phyloP scores from a whole-genome alignment of 2,113 vertebrate species.

The Apodemus sylvaticus region DNA sequence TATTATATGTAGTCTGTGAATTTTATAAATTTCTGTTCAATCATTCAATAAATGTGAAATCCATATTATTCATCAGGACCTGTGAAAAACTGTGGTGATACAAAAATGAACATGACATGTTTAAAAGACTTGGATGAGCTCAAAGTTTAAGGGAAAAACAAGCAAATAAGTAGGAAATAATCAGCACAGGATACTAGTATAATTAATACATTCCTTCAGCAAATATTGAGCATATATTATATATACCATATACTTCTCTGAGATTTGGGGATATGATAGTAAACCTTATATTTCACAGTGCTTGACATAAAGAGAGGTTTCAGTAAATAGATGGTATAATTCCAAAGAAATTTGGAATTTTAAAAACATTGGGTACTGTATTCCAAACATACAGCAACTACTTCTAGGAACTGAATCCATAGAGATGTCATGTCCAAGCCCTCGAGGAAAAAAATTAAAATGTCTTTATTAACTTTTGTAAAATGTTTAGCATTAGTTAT shows the following conservation, averaged over 20 bases:
- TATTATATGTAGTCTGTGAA: background rate
- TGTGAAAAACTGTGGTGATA: background rate
- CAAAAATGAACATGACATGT: background rate
- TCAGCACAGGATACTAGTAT: background rate
- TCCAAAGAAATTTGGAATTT: background rate
- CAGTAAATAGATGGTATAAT: background rate
- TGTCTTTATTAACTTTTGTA: background rate
- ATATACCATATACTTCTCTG: background rate
- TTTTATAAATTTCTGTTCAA: background rate
- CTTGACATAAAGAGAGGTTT: background rate
- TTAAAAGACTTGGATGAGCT: background rate
- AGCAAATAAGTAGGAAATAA: background rate
- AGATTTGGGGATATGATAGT: background rate
- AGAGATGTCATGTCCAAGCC: background rate
- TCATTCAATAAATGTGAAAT: slow-evolving; percentile 32
- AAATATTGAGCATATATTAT: background rate
- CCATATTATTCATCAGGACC: background rate
- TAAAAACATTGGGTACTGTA: background rate
- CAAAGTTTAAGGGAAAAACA: background rate
- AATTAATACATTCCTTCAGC: background rate
- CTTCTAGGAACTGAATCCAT: background rate
- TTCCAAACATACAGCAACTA: background rate
- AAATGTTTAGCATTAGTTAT: background rate
- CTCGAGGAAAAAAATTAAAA: background rate
- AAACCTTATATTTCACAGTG: background rate